Conservation (phyloP, 2,797 vertebrate genomes). For the Triplophysa bombifrons region DNA sequence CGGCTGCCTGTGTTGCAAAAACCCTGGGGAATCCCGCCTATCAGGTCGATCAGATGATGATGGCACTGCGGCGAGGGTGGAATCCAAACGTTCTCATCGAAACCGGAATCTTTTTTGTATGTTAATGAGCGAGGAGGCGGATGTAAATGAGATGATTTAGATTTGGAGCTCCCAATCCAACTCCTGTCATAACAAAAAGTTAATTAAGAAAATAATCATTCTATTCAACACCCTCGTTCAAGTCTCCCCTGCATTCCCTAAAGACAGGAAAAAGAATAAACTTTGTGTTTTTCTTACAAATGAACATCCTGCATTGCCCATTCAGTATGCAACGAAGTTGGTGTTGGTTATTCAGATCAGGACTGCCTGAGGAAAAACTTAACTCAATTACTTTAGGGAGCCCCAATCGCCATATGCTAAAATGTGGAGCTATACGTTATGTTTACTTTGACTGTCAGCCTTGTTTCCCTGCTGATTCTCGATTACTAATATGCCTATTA, state of each 20-base stretch:
- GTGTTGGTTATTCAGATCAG: conserved; percentile 60
- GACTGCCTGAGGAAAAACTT: conserved; percentile 45
- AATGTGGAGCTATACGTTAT: conserved; percentile 46
- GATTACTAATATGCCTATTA: conserved; percentile 21
- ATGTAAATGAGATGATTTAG: conserved; percentile 63
- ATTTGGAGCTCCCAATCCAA: conserved; percentile 63
- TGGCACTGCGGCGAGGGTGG: conserved; percentile 57
- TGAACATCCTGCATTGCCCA: conserved; percentile 33
- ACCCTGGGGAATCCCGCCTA: conserved; percentile 26
- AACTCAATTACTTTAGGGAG: conserved; percentile 48
- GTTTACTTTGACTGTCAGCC: conserved; percentile 32
- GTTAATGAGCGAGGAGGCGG: conserved; percentile 64
- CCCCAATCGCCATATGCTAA: conserved; percentile 50
- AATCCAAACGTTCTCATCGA: conserved; percentile 65
- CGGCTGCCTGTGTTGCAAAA: neutral
- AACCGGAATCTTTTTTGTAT: conserved; percentile 56
- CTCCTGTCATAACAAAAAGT: conserved; percentile 63
- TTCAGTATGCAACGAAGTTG: conserved; percentile 38
- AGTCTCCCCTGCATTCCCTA: conserved; percentile 51
- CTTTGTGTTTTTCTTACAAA: conserved; percentile 46
- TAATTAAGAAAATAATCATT: conserved; percentile 69
- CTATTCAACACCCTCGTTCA: conserved; percentile 55
- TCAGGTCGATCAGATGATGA: conserved; percentile 36
- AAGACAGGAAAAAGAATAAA: conserved; percentile 22
- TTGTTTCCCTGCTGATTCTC: conserved; percentile 19